A percentile compares a stretch with the other conserved stretches of the same genome.
Evolutionary conservation across 2,888 invertebrate genomes (phyloP).

Genomic region (Meghimatium bilineatum): DNA sequence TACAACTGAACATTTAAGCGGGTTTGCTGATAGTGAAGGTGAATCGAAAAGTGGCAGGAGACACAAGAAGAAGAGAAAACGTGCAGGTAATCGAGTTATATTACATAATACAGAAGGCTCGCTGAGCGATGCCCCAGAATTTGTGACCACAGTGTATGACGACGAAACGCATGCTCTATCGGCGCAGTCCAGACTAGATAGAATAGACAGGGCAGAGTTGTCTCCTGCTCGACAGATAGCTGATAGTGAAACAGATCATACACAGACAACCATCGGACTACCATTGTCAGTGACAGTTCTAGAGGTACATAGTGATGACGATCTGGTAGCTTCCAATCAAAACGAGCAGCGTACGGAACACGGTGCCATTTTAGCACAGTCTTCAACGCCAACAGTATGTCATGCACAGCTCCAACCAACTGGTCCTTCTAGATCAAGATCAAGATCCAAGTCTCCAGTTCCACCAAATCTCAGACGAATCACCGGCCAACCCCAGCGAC

Average conservation of each 20-base stretch:
- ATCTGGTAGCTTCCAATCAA: neutral
- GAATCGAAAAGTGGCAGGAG: neutral
- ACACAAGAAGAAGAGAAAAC: conserved; percentile 12
- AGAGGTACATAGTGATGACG: conserved; percentile 16
- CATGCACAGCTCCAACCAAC: neutral
- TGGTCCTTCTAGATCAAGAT: neutral
- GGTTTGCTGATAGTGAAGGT: conserved; percentile 1
- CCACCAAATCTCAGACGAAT: conserved; percentile 38
- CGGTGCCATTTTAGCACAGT: neutral
- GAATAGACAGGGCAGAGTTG: neutral
- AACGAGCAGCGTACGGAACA: neutral
- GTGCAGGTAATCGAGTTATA: neutral
- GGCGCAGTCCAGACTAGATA: neutral
- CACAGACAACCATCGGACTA: neutral
- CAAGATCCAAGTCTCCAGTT: conserved; percentile 40
- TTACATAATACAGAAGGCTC: neutral
- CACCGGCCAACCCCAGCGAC: conserved; percentile 33
- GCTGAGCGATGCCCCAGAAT: too few relatives aligned
- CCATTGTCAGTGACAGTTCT: neutral
- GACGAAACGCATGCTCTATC: neutral
- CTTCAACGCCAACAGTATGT: neutral
- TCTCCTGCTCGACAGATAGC: neutral
- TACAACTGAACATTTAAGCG: neutral
- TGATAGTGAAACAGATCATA: neutral
- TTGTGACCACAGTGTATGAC: neutral